phyloP scores from a whole-genome alignment of 2,113 vertebrate species.

The Megaceryle maxima region DNA sequence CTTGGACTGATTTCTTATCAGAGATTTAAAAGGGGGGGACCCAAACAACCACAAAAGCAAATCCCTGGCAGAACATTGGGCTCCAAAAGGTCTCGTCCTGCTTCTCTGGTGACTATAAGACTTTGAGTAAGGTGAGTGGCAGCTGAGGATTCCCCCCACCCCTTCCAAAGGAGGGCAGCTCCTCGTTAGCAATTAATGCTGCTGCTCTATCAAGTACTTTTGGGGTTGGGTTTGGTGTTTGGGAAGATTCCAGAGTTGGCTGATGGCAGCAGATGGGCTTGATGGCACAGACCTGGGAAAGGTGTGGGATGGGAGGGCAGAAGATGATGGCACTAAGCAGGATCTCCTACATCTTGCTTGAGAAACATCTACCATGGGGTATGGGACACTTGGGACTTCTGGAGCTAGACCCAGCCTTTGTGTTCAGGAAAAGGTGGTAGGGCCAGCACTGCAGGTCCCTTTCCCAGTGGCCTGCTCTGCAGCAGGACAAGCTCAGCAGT shows the following conservation, averaged over 20 bases:
- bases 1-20: conserved; percentile 34
- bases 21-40: background rate
- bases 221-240: background rate
- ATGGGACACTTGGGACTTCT: background rate
- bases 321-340: too few relatives aligned
- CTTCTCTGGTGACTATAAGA: background rate
- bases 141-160: background rate
- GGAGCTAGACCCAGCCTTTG: background rate
- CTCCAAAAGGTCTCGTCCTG: background rate
- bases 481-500: background rate
- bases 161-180: background rate
- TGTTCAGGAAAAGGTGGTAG: rapidly evolving
- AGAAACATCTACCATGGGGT: background rate
- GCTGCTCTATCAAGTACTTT: background rate
- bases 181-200: background rate
- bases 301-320: background rate
- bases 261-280: background rate
- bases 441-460: background rate
- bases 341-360: background rate
- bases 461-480: background rate
- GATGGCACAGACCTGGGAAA: background rate
- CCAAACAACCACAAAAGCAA: background rate
- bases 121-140: background rate
- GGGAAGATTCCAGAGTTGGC: background rate
- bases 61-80: background rate